Conservation (phyloP, 2,888 invertebrate genomes). For the Bellardia pandia region DNA sequence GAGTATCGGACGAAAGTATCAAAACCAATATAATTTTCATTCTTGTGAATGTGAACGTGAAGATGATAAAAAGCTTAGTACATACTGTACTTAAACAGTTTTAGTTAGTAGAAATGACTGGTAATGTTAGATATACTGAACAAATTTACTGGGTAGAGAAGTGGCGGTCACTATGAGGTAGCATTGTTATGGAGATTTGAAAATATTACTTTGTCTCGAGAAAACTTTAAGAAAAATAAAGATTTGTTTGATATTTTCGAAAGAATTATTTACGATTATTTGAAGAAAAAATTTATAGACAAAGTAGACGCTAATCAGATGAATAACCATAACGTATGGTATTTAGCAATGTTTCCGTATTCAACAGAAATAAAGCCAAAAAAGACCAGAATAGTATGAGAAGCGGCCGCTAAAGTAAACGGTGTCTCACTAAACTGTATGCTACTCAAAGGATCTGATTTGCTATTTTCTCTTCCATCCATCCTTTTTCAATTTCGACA, state of each 20-base stretch:
- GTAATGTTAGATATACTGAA: background rate
- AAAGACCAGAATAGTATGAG: conserved; percentile 44
- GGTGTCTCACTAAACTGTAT: conserved; percentile 66
- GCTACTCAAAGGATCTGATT: conserved; percentile 61
- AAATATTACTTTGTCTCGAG: conserved; percentile 22
- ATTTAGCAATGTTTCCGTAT: conserved; percentile 74
- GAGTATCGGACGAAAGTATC: too few relatives aligned
- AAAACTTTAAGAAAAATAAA: conserved; percentile 13
- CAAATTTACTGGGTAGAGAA: conserved; percentile 13
- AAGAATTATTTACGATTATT: conserved; percentile 60
- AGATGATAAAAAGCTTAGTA: background rate
- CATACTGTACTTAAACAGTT: conserved; percentile 21
- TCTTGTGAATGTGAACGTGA: conserved; percentile 23
- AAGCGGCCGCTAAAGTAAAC: conserved; percentile 34
- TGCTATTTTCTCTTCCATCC: conserved; percentile 63
- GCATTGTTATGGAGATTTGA: conserved; percentile 41
- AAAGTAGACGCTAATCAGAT: background rate
- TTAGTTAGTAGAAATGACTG: conserved; percentile 7
- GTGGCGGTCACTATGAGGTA: conserved; percentile 30
- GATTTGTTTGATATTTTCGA: conserved; percentile 6
- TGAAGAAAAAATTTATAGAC: conserved; percentile 15
- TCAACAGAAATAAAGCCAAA: conserved; percentile 51
- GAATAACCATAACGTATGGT: conserved; percentile 71
- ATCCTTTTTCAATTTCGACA: conserved; percentile 67
- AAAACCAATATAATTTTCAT: conserved; percentile 13